phyloP scores from a whole-genome alignment of 1,140 invertebrate species.

The Camponotus floridanus region DNA sequence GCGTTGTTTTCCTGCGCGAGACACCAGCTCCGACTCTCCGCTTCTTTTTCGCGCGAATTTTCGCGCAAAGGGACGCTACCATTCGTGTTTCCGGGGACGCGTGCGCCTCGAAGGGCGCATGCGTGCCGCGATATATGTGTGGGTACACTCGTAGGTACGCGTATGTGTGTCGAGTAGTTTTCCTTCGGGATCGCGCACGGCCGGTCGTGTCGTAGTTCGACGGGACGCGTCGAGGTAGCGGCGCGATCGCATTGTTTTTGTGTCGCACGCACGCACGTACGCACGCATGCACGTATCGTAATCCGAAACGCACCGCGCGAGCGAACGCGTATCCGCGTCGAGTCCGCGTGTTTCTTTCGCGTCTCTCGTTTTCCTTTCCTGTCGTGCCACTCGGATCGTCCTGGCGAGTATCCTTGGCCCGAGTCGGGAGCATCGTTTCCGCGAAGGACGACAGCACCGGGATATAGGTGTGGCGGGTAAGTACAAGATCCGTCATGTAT shows the following conservation, averaged over 20 bases:
- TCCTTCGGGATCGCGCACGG: slow-evolving; percentile 36
- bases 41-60: not conserved
- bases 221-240: slow-evolving; percentile 74
- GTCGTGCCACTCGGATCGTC: no score
- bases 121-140: slow-evolving; percentile 56
- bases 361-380: not conserved
- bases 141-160: not conserved
- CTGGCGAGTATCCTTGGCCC: not conserved
- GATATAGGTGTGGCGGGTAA: slow-evolving; percentile 38
- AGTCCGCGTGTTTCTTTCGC: not conserved
- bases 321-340: slow-evolving; percentile 11
- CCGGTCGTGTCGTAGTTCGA: slow-evolving; percentile 68
- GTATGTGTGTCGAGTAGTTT: not conserved
- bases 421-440: not conserved
- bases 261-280: slow-evolving; percentile 54
- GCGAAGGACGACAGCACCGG: not conserved
- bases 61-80: not conserved
- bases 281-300: not conserved
- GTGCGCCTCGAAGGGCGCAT: slow-evolving; percentile 57
- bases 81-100: slow-evolving; percentile 50
- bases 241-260: slow-evolving; percentile 78
- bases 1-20: not conserved
- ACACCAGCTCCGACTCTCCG: not conserved
- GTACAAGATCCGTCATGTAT: slow-evolving; percentile 1
- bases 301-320: slow-evolving; percentile 19